These are phyloP conservation scores for Monochamus alternatus DNA, from an alignment of 2,888 invertebrate species.

Conservation along the genomic window DNA sequence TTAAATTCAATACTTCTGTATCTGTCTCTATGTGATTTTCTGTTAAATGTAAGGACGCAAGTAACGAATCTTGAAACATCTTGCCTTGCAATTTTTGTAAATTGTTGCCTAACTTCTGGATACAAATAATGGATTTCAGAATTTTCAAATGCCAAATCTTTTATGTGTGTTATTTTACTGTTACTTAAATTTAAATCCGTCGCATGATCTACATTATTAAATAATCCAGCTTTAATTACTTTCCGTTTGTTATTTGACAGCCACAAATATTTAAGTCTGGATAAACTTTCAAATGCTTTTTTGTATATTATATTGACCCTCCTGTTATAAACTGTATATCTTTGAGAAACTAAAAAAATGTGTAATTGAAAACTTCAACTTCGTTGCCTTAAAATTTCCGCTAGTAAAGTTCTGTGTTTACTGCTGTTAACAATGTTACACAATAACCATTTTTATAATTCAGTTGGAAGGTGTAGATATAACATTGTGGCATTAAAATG, in stretches of 20 bases:
- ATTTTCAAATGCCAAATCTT: neutral
- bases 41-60: neutral
- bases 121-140: neutral
- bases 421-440: no score
- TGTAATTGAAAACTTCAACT: no score
- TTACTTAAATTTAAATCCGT: neutral
- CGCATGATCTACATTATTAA: neutral
- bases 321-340: no score
- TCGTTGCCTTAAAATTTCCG: no score
- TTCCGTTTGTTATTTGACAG: neutral
- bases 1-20: neutral
- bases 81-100: neutral
- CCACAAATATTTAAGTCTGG: neutral
- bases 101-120: neutral
- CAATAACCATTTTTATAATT: no score
- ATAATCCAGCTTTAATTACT: slow-evolving; percentile 9
- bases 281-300: neutral
- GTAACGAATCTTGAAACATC: neutral
- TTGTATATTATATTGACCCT: no score
- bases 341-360: no score
- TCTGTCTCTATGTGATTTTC: neutral
- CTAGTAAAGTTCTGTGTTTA: no score
- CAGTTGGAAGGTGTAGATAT: no score
- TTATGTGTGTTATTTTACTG: no score
- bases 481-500: no score